These are phyloP conservation scores for Chauna torquata DNA, from an alignment of 2,113 vertebrate genomes.

Conservation along the genomic window DNA sequence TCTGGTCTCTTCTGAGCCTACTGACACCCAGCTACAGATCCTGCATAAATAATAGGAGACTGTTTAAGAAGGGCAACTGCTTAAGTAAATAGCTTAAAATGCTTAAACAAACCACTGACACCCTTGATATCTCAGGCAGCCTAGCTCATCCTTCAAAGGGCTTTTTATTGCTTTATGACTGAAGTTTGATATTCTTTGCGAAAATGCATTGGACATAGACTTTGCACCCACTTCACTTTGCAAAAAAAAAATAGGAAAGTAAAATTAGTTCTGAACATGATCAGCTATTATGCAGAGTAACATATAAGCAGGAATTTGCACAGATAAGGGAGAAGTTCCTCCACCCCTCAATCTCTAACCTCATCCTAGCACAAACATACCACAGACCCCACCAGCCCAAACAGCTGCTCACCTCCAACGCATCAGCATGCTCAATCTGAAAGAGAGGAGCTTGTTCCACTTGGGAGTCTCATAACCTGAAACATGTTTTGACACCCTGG, in stretches of 20 bases:
- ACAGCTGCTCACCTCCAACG: background rate
- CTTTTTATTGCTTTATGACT: background rate
- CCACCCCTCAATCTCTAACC: background rate
- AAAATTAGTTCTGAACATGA: background rate
- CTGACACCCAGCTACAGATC: background rate
- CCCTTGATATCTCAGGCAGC: background rate
- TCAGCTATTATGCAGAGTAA: background rate
- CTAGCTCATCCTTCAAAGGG: background rate
- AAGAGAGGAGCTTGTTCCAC: background rate
- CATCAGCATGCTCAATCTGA: background rate
- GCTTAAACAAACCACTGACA: background rate
- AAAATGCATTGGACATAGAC: background rate
- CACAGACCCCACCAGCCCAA: background rate
- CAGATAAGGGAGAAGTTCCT: background rate
- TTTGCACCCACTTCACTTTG: background rate
- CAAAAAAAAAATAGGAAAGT: background rate
- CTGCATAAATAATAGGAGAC: background rate
- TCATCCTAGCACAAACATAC: background rate
- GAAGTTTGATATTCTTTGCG: background rate
- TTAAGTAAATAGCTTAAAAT: background rate
- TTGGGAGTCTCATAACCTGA: background rate
- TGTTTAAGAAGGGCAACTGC: background rate
- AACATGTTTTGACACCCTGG: background rate
- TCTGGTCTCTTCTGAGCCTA: background rate
- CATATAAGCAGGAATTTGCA: background rate